Conservation (phyloP, 1,140 invertebrate genomes). For the Epicauta chinensis region DNA sequence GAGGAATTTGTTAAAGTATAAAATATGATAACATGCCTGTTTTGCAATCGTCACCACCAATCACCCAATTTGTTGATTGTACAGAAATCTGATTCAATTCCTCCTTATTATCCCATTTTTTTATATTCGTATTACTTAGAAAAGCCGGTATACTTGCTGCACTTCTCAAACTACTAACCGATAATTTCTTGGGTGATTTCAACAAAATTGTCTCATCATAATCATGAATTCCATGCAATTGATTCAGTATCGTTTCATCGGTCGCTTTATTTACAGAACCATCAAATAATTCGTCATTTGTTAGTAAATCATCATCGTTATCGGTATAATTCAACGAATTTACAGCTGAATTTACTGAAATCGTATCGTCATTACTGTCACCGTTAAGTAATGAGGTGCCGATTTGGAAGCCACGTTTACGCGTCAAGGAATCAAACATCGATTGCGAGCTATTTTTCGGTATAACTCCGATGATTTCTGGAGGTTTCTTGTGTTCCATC, state of each 20-base stretch:
- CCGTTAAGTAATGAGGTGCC: constrained; percentile 24
- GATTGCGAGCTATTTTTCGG: constrained; percentile 20
- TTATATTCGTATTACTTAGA: constrained; percentile 22
- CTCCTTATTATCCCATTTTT: constrained; percentile 35
- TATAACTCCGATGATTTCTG: constrained; percentile 30
- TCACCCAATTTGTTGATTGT: constrained; percentile 27
- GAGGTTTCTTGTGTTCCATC: too few relatives aligned
- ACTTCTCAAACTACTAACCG: constrained; percentile 27
- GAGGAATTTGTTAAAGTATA: not conserved
- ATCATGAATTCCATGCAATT: constrained; percentile 31
- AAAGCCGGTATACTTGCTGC: constrained; percentile 28
- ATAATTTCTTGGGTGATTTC: constrained; percentile 15
- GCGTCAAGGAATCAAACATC: constrained; percentile 26
- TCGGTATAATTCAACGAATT: constrained; percentile 11
- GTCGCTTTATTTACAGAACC: constrained; percentile 22
- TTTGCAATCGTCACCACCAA: constrained; percentile 33
- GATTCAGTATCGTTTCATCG: constrained; percentile 21
- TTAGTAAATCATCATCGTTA: constrained; percentile 26
- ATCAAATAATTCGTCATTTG: constrained; percentile 28
- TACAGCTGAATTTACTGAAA: constrained; percentile 20
- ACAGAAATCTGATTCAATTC: constrained; percentile 30
- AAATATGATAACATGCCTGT: constrained; percentile 36
- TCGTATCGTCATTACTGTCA: constrained; percentile 12
- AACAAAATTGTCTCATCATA: constrained; percentile 22
- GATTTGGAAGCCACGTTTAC: constrained; percentile 29